Percentiles rank a stretch among this genome's conserved stretches.
Conservation (phyloP, 2,113 vertebrate species). For the Silurus meridionalis region DNA sequence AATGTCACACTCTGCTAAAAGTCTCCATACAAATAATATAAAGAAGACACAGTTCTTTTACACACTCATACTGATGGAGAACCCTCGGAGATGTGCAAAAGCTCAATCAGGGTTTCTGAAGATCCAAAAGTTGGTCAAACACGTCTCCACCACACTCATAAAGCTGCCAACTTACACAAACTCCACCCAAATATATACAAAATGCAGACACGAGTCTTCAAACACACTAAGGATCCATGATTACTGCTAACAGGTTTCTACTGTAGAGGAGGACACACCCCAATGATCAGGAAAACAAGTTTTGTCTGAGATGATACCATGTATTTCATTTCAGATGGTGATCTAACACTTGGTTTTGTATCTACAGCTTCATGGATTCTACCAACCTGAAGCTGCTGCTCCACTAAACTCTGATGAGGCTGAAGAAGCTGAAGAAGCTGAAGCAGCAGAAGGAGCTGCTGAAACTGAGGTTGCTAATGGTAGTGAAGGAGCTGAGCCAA, state of each 20-base stretch:
- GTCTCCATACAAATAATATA: background rate
- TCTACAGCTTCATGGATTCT: constrained; percentile 12
- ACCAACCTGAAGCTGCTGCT: constrained; percentile 50
- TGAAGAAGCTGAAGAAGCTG: constrained; percentile 56
- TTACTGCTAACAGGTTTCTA: background rate
- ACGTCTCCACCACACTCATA: background rate
- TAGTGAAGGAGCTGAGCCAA: constrained; percentile 37
- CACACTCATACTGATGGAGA: background rate
- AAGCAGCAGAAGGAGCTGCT: constrained; percentile 40
- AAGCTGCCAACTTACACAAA: background rate
- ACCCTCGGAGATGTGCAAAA: background rate
- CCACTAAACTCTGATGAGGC: constrained; percentile 70
- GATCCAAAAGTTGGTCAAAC: background rate
- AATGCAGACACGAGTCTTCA: background rate
- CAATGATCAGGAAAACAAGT: background rate
- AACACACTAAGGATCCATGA: background rate
- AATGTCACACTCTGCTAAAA: background rate
- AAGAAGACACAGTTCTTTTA: background rate
- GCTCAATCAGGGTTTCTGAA: background rate
- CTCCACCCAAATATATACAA: no score
- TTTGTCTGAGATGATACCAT: background rate
- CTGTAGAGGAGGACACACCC: background rate
- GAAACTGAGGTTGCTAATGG: constrained; percentile 43
- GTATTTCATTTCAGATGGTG: background rate
- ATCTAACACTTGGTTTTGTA: background rate